Percentiles rank a stretch among this genome's conserved stretches.
These are phyloP conservation scores for Ahaetulla prasina DNA, from an alignment of 2,113 vertebrate species.

Conservation along the genomic window DNA sequence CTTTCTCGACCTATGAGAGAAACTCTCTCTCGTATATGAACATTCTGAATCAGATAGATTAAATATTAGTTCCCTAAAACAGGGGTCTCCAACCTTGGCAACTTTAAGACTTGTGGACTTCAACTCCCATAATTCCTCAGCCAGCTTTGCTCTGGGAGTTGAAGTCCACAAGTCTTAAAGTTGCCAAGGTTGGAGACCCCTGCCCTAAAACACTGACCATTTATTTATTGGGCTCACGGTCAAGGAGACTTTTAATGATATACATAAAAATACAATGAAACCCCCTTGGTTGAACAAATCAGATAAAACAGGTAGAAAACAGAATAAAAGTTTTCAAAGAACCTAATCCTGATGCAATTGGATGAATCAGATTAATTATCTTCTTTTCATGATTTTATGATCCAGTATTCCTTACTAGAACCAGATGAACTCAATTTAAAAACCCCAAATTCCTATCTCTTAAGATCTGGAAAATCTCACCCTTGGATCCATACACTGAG, in stretches of 20 bases:
- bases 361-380: not conserved
- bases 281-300: not conserved
- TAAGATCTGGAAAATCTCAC: not conserved
- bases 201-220: not conserved
- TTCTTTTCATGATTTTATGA: not conserved
- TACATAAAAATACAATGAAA: not conserved
- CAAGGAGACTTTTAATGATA: not conserved
- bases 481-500: slow-evolving; percentile 6
- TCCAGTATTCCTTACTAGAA: not conserved
- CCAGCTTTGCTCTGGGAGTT: too few species aligned
- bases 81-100: too few species aligned
- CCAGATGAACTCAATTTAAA: not conserved
- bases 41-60: not conserved
- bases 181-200: too few species aligned
- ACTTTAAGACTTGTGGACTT: too few species aligned
- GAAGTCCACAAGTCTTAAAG: too few species aligned
- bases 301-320: not conserved
- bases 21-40: not conserved
- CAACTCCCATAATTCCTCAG: too few species aligned
- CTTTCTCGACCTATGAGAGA: too few species aligned
- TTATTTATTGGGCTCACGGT: not conserved
- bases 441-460: not conserved
- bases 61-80: not conserved
- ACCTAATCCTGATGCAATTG: not conserved
- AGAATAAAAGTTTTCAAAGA: not conserved